Conservation (phyloP, 2,888 invertebrate species). For the Troilus luridus region DNA sequence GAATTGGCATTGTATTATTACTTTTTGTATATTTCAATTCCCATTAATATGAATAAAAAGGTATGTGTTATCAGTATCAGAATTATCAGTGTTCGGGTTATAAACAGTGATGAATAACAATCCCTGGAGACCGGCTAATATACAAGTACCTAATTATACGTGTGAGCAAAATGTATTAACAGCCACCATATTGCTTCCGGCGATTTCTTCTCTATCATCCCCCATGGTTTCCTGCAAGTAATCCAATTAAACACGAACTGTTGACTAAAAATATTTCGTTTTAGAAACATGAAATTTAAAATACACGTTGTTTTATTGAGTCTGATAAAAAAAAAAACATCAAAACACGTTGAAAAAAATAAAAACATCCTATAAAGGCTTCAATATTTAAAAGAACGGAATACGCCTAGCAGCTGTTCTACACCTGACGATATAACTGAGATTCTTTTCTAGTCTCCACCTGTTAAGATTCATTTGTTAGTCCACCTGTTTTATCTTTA, state of each 20-base stretch:
- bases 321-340: background rate
- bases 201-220: background rate
- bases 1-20: too few relatives aligned
- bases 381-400: background rate
- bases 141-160: background rate
- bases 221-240: background rate
- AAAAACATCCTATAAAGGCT: background rate
- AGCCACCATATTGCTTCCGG: background rate
- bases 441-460: slow-evolving; percentile 25
- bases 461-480: background rate
- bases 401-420: background rate
- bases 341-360: background rate
- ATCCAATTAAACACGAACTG: background rate
- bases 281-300: background rate
- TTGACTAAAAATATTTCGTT: background rate
- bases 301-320: background rate
- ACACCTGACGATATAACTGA: slow-evolving; percentile 7
- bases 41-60: too few relatives aligned
- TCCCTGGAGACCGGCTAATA: too few relatives aligned
- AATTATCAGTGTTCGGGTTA: too few relatives aligned
- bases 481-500: background rate
- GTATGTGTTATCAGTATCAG: too few relatives aligned
- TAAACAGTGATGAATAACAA: too few relatives aligned
- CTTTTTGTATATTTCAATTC: too few relatives aligned
- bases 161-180: background rate